Conservation (phyloP, 2,797 vertebrate species). For the Eidolon dupreanum region DNA sequence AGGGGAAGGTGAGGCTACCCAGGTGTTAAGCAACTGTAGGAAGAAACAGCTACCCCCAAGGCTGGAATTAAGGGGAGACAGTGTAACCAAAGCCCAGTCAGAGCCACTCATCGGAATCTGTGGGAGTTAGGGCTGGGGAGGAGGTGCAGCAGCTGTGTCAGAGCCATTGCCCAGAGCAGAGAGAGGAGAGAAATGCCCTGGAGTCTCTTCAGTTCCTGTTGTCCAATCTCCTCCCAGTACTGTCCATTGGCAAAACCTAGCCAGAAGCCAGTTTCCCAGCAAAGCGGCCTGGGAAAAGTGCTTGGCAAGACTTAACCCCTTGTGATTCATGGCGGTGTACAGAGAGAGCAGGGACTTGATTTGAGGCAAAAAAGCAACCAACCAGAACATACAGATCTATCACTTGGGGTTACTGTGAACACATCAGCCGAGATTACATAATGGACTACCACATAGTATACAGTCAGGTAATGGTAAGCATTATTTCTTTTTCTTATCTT, state of each 20-base stretch:
- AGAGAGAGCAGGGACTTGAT: neutral
- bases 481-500: neutral
- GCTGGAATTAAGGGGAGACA: neutral
- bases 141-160: neutral
- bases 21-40: neutral
- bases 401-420: neutral
- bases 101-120: neutral
- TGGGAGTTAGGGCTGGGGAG: neutral
- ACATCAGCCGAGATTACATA: neutral
- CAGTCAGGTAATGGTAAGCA: neutral
- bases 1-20: neutral
- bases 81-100: neutral
- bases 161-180: neutral
- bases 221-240: neutral
- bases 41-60: neutral
- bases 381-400: neutral
- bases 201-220: neutral
- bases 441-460: no score
- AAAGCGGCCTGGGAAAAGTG: neutral
- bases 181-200: neutral
- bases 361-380: neutral
- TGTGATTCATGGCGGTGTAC: neutral
- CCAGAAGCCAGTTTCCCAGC: neutral
- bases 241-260: neutral
- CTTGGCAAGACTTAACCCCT: neutral